Base-by-base conservation (phyloP, 2,888 invertebrate species). In the Ichneumoninae sp. region DNA sequence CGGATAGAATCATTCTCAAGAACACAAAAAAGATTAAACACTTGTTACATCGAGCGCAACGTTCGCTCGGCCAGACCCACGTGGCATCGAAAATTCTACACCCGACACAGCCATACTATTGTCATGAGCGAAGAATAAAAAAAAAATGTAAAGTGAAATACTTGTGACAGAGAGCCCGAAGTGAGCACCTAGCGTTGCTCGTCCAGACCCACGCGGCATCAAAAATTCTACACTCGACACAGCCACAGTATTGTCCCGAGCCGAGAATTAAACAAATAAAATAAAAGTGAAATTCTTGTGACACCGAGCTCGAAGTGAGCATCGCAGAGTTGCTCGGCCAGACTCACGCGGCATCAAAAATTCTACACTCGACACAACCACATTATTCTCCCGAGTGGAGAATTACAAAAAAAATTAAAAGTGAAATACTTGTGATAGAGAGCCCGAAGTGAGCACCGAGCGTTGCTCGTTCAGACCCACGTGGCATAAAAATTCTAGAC, bases 1-100 rank as follows among this genome's bases (percentile, higher is more conserved):
- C 69, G 33, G 47, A 69, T 44, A 26, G 22, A 78, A 60, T 70
- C 40, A n/a, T 69, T 30, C 22, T 44, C n/a, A 60, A 57, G 69
- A 26, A 19, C 10, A 33, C 30, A 50, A 19, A 60, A 36, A 33
- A 60, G 50, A 13, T 44, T 30, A 69, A 70, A 50, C 36, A 44
- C 30, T 68, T 22, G 26, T 74, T 40, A 40, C 40, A 40, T 10
- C 40, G 36, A 8, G 36, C 36, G 0, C 36, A 7, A 36, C 1
- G 36, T 3, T 26, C 0, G 19, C 13, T 54, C 36, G 10, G 57
- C 26, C 33, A 69, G 16, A 33, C 19, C 54, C 26, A 50, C 70
- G 52, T n/a, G 50, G n/a, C 70, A 40, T 71, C 16, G 3, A 36
- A 60, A 60, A 13, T 60, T 6, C 16, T 30, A 60, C 54, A 10